These are phyloP conservation scores for Nomada fabriciana DNA, from an alignment of 2,888 invertebrate genomes.

Conservation along the genomic window DNA sequence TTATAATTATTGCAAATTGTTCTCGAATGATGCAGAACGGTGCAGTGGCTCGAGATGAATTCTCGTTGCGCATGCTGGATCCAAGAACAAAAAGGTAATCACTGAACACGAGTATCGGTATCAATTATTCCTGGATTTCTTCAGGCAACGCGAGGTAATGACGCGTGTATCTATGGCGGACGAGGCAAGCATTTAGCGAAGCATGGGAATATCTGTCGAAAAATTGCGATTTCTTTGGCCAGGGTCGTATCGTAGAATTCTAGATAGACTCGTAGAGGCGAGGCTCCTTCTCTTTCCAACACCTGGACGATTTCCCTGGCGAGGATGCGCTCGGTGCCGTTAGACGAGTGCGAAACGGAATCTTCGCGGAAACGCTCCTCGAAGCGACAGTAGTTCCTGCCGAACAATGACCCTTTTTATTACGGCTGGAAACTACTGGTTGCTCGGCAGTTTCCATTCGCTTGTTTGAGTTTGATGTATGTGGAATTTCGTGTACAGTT, in stretches of 20 bases:
- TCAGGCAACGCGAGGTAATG: slow-evolving; percentile 14
- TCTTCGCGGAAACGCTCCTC: slow-evolving; percentile 70
- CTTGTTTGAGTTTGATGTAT: neutral
- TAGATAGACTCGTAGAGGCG: neutral
- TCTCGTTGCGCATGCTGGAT: neutral
- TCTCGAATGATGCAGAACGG: too few relatives aligned
- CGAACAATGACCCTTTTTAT: slow-evolving; percentile 70
- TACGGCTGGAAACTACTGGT: slow-evolving; percentile 37
- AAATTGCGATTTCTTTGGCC: slow-evolving; percentile 30
- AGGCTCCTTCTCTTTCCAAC: slow-evolving; percentile 10
- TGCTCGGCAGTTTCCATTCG: slow-evolving; percentile 14
- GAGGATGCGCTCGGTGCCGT: slow-evolving; percentile 69
- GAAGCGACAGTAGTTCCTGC: slow-evolving; percentile 70
- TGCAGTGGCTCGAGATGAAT: neutral
- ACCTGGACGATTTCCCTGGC: slow-evolving; percentile 64
- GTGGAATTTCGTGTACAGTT: too few relatives aligned
- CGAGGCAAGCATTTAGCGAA: slow-evolving; percentile 30
- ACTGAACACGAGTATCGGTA: neutral
- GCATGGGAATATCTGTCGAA: slow-evolving; percentile 28
- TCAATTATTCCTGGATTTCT: slow-evolving; percentile 3
- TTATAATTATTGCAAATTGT: neutral
- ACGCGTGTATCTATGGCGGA: slow-evolving; percentile 10
- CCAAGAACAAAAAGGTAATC: slow-evolving; percentile 1
- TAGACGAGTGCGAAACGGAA: slow-evolving; percentile 70
- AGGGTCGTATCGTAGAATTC: neutral